phyloP scores from a whole-genome alignment of 2,113 vertebrate species.

The Psittacus erithacus region DNA sequence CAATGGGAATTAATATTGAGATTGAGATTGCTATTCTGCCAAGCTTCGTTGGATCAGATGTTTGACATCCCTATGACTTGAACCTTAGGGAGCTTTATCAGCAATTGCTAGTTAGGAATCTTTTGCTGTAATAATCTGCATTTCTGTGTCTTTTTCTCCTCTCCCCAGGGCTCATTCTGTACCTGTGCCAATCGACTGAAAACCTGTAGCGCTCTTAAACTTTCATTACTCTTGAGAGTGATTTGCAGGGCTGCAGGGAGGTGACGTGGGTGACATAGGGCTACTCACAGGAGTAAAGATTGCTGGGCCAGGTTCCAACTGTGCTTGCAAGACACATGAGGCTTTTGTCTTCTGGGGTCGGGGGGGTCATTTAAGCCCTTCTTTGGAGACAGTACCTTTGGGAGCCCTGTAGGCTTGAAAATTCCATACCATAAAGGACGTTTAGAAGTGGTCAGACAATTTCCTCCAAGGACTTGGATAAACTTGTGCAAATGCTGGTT shows the following conservation, averaged over 20 bases:
- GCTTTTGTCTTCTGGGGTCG: neutral
- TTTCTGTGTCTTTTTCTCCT: neutral
- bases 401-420: neutral
- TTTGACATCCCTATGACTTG: neutral
- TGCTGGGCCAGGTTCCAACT: neutral
- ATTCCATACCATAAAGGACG: neutral
- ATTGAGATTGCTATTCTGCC: neutral
- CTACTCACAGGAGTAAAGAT: neutral
- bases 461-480: neutral
- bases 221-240: constrained; percentile 18
- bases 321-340: fast-evolving
- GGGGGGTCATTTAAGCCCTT: neutral
- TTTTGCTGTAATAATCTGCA: neutral
- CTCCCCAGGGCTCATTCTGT: neutral
- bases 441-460: neutral
- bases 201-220: neutral
- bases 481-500: neutral
- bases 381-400: neutral
- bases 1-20: neutral
- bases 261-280: neutral
- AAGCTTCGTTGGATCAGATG: neutral
- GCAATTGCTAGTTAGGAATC: neutral
- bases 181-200: neutral
- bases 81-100: neutral
- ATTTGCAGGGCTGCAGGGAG: neutral